Percentiles rank a stretch among this genome's conserved stretches.
Evolutionary conservation across 2,113 vertebrate species (phyloP).

Genomic region (Stercorarius parasiticus): DNA sequence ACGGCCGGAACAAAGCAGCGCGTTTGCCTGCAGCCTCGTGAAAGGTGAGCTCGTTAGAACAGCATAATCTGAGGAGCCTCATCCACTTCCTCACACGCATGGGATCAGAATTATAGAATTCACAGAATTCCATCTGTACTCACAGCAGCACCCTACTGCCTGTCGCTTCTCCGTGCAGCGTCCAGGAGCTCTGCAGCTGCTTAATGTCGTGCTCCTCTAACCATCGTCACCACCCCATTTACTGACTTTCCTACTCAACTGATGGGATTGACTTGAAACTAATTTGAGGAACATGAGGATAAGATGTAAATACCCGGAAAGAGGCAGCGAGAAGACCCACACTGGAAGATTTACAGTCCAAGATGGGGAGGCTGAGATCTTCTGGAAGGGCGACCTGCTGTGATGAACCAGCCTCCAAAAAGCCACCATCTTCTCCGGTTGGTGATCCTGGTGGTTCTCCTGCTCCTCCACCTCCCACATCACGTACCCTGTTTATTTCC

Average conservation of each 20-base stretch:
- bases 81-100: rapidly evolving
- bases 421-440: neutral
- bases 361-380: neutral
- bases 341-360: neutral
- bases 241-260: neutral
- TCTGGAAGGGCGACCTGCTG: neutral
- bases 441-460: neutral
- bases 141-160: neutral
- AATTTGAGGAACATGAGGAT: neutral
- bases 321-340: neutral
- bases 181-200: neutral
- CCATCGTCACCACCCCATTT: rapidly evolving
- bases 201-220: neutral
- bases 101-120: no score
- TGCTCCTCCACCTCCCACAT: neutral
- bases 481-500: rapidly evolving
- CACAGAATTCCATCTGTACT: no score
- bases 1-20: neutral
- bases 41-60: neutral
- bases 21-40: neutral
- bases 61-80: neutral
- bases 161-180: rapidly evolving
- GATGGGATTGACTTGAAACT: neutral
- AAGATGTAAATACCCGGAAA: neutral
- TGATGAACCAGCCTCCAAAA: neutral